Evolutionary conservation across 2,888 invertebrate species (phyloP).

Genomic region (Hybos culiciformis): DNA sequence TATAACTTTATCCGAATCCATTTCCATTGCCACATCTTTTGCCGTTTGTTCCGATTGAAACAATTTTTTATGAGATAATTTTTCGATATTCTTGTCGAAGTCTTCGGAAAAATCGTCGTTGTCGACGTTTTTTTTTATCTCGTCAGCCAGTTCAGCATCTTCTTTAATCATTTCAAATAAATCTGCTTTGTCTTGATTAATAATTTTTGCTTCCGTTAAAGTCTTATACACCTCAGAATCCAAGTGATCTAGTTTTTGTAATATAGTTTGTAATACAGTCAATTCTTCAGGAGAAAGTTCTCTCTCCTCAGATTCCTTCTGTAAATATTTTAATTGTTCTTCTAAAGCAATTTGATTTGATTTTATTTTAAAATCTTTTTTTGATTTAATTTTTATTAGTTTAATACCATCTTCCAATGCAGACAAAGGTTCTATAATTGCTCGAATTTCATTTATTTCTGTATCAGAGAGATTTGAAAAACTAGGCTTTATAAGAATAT

Average conservation of each 20-base stretch:
- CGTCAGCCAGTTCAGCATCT: slow-evolving; percentile 37
- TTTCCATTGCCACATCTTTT: slow-evolving; percentile 3
- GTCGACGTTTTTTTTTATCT: slow-evolving; percentile 31
- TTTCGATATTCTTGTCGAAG: slow-evolving; percentile 5
- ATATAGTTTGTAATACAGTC: slow-evolving; percentile 36
- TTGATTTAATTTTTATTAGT: no score
- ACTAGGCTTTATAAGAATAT: slow-evolving; percentile 4
- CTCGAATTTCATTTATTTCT: slow-evolving; percentile 21
- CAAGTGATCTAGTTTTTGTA: slow-evolving; percentile 40
- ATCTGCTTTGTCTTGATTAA: slow-evolving; percentile 13
- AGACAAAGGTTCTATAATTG: slow-evolving; percentile 21
- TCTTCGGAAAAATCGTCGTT: slow-evolving; percentile 25
- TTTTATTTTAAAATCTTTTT: background rate
- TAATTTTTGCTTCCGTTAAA: slow-evolving; percentile 23
- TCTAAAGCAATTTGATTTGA: background rate
- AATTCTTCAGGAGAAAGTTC: slow-evolving; percentile 34
- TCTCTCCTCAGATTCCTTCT: slow-evolving; percentile 29
- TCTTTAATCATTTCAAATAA: slow-evolving; percentile 20
- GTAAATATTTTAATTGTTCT: slow-evolving; percentile 1
- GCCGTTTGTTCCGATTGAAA: no score
- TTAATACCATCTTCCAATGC: slow-evolving; percentile 16
- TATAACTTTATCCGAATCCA: background rate
- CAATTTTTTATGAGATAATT: no score
- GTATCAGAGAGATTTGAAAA: slow-evolving; percentile 1
- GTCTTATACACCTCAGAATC: slow-evolving; percentile 42